Conservation (phyloP, 2,888 invertebrate species). For the Exocentrus adspersus region DNA sequence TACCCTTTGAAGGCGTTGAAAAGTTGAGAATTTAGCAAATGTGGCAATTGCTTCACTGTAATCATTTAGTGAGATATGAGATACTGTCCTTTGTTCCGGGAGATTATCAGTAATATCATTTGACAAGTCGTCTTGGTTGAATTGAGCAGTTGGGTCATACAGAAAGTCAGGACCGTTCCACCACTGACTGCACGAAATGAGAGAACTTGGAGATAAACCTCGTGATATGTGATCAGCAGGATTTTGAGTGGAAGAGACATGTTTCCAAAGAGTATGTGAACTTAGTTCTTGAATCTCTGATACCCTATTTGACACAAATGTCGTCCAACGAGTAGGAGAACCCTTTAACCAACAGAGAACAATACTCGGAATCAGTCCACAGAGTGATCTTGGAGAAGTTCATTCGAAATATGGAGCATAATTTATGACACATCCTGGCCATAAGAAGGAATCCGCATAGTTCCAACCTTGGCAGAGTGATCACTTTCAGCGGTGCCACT, state of each 20-base stretch:
- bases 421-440: not conserved
- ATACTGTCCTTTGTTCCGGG: too few relatives aligned
- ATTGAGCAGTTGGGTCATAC: too few relatives aligned
- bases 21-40: not conserved
- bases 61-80: too few relatives aligned
- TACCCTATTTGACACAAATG: slow-evolving; percentile 28
- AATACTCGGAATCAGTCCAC: slow-evolving; percentile 22
- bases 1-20: not conserved
- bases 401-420: not conserved
- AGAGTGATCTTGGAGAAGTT: not conserved
- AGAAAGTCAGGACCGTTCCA: slow-evolving; percentile 32
- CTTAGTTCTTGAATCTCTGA: slow-evolving; percentile 21
- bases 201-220: slow-evolving; percentile 26
- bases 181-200: slow-evolving; percentile 23
- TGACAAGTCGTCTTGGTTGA: slow-evolving; percentile 1
- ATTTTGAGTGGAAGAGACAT: slow-evolving; percentile 35
- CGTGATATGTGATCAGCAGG: slow-evolving; percentile 40
- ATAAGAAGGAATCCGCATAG: slow-evolving; percentile 1
- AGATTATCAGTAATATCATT: not conserved
- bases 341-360: slow-evolving; percentile 16
- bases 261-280: slow-evolving; percentile 25
- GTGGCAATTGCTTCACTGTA: not conserved
- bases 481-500: slow-evolving; percentile 24
- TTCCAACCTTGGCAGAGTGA: slow-evolving; percentile 20
- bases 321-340: slow-evolving; percentile 10